Evolutionary conservation across 2,113 vertebrate genomes (phyloP).

Genomic region (Stigmatopora nigra): DNA sequence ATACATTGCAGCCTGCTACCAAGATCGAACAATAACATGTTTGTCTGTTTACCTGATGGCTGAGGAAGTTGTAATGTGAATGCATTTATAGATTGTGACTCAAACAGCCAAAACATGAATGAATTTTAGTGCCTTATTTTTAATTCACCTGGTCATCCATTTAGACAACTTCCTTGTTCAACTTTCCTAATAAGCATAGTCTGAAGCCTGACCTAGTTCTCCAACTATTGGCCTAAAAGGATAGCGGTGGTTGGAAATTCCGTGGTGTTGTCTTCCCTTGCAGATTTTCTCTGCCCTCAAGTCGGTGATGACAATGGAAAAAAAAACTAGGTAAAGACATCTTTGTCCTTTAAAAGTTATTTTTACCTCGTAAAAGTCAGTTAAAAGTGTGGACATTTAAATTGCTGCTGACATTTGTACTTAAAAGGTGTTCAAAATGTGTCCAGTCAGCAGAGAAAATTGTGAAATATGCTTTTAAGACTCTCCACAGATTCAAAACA

Average conservation of each 20-base stretch:
- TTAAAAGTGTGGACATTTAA: not conserved
- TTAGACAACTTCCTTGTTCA: not conserved
- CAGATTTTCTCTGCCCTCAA: constrained; percentile 38
- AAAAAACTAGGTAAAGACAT: constrained; percentile 11
- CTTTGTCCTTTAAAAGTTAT: not conserved
- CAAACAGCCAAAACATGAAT: not conserved
- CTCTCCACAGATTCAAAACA: constrained; percentile 1
- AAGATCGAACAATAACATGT: not conserved
- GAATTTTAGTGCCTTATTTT: not conserved
- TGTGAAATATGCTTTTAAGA: no score
- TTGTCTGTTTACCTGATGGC: not conserved
- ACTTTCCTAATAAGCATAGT: constrained; percentile 10
- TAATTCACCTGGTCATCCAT: not conserved
- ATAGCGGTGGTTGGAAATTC: constrained; percentile 55
- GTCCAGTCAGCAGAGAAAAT: not conserved
- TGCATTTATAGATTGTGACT: not conserved
- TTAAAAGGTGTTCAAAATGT: not conserved
- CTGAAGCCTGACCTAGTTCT: constrained; percentile 23
- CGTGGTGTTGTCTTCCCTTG: constrained; percentile 53
- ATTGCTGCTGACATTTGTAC: no score
- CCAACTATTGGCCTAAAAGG: constrained; percentile 11
- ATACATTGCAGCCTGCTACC: not conserved
- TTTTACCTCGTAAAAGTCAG: not conserved
- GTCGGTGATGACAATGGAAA: constrained; percentile 20
- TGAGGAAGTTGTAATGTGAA: not conserved